Percentiles rank a stretch among this genome's conserved stretches.
These are phyloP conservation scores for Glyphotaelius pellucidus DNA, from an alignment of 2,888 invertebrate genomes.

Conservation along the genomic window DNA sequence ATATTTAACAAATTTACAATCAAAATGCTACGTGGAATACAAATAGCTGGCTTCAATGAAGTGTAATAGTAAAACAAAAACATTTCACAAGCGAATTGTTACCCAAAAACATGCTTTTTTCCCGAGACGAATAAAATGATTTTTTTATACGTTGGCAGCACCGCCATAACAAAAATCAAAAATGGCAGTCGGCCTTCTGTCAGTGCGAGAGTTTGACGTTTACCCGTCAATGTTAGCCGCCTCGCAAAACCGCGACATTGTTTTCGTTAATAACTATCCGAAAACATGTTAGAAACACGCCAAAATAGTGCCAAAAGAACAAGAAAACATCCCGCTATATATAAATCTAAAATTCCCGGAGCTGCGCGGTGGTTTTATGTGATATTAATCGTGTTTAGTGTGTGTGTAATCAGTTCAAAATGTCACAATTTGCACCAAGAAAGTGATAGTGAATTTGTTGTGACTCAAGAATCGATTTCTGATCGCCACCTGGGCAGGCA, in stretches of 20 bases:
- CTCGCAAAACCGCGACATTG: background rate
- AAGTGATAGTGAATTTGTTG: background rate
- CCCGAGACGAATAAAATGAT: too few species aligned
- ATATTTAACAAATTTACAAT: too few species aligned
- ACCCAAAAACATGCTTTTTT: too few species aligned
- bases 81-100: too few species aligned
- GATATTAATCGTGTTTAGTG: constrained; percentile 18
- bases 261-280: background rate
- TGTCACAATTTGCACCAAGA: background rate
- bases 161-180: constrained; percentile 12
- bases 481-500: constrained; percentile 38
- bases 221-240: background rate
- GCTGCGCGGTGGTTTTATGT: constrained; percentile 22
- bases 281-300: background rate
- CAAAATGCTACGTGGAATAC: too few species aligned
- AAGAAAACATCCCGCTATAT: background rate
- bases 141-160: background rate
- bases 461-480: background rate
- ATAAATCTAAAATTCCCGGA: background rate
- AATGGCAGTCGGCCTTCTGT: constrained; percentile 32
- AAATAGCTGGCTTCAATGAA: too few species aligned
- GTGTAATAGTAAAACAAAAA: too few species aligned
- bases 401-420: background rate
- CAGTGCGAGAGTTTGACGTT: background rate
- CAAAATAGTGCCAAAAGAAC: background rate